These are phyloP conservation scores for Zaprionus inermis DNA, from an alignment of 1,140 invertebrate genomes.

Conservation along the genomic window DNA sequence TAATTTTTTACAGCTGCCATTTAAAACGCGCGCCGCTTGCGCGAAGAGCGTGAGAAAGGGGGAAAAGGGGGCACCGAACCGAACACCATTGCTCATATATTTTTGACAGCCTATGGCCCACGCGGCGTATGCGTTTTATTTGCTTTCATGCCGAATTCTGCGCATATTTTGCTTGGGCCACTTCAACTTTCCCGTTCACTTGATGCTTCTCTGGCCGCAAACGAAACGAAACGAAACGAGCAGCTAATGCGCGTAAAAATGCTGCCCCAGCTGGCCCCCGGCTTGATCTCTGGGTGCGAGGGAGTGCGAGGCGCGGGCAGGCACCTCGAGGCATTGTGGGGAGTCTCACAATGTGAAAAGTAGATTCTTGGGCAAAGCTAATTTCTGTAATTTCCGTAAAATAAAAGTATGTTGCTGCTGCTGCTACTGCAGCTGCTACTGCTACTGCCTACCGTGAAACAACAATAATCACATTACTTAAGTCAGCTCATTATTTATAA, in stretches of 20 bases:
- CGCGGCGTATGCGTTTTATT: slow-evolving; percentile 77
- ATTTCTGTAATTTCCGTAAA: slow-evolving; percentile 1
- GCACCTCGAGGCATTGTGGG: no score
- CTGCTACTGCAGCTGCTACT: slow-evolving; percentile 10
- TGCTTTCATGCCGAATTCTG: slow-evolving; percentile 72
- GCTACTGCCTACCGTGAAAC: slow-evolving; percentile 1
- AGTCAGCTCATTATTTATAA: slow-evolving; percentile 4
- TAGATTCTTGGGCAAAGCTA: slow-evolving; percentile 2
- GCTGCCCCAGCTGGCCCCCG: slow-evolving; percentile 26
- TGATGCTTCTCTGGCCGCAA: slow-evolving; percentile 1
- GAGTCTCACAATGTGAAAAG: no score
- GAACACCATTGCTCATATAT: slow-evolving; percentile 73
- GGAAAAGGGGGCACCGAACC: neutral
- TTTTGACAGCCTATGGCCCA: slow-evolving; percentile 72
- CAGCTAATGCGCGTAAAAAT: slow-evolving; percentile 59
- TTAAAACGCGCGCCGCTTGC: slow-evolving; percentile 29
- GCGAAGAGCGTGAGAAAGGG: no score
- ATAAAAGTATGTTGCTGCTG: slow-evolving; percentile 8
- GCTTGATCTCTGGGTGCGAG: slow-evolving; percentile 30
- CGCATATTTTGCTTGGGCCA: slow-evolving; percentile 69
- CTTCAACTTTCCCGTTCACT: slow-evolving; percentile 34
- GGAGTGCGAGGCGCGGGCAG: slow-evolving; percentile 10
- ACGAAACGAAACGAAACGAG: slow-evolving; percentile 43
- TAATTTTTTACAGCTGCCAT: slow-evolving; percentile 76
- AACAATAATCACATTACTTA: slow-evolving; percentile 13